Evolutionary conservation across 2,797 vertebrate genomes (phyloP).

Genomic region (Acrossocheilus wenchowensis): DNA sequence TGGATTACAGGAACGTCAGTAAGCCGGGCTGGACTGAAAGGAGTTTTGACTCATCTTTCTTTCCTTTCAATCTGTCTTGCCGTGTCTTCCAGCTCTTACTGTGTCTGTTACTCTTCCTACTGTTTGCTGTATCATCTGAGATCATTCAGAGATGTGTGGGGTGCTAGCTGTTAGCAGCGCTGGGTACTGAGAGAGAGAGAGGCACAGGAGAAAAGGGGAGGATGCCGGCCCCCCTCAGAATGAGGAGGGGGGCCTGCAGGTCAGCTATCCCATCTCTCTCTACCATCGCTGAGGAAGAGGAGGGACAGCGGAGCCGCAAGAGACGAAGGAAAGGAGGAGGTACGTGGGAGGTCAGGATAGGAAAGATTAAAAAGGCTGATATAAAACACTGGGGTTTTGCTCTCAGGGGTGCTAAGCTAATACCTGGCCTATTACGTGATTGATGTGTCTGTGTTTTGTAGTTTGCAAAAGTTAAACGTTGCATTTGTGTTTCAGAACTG

Average conservation of each 20-base stretch:
- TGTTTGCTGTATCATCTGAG: constrained; percentile 14
- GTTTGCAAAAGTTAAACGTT: neutral
- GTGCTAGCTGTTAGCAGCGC: constrained; percentile 69
- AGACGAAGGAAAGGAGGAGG: constrained; percentile 81
- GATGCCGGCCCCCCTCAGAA: constrained; percentile 75
- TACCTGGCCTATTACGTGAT: neutral
- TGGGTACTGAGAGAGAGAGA: constrained; percentile 54
- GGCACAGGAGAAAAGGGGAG: constrained; percentile 57
- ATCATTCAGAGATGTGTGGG: constrained; percentile 72
- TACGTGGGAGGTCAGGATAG: constrained; percentile 28
- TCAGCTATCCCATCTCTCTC: constrained; percentile 85
- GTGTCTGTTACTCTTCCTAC: constrained; percentile 5
- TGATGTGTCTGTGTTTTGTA: neutral
- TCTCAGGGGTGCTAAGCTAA: constrained; percentile 6
- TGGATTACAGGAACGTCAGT: constrained; percentile 44
- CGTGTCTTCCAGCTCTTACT: neutral
- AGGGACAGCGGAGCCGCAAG: constrained; percentile 84
- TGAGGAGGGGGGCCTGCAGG: constrained; percentile 84
- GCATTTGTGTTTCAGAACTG: neutral
- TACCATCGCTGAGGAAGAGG: constrained; percentile 97
- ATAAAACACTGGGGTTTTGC: neutral
- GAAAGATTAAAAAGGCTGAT: constrained; percentile 9
- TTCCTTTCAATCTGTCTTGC: neutral
- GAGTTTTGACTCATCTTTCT: constrained; percentile 16
- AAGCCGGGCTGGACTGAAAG: constrained; percentile 20